A percentile compares a stretch with the other conserved stretches of the same genome.
phyloP scores from a whole-genome alignment of 1,140 invertebrate species.

The Habropoda laboriosa region DNA sequence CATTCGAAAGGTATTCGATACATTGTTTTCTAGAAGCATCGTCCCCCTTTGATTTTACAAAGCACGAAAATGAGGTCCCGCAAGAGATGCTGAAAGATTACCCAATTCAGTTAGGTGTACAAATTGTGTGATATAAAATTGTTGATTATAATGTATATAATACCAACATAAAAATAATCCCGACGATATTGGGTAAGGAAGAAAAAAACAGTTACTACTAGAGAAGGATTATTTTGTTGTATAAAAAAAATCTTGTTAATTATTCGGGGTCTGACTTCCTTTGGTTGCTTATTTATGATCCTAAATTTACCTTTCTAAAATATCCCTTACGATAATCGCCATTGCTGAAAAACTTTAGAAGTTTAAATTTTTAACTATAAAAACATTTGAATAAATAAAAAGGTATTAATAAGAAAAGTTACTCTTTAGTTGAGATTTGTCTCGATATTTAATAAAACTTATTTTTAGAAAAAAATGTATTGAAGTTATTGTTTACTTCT shows the following conservation, averaged over 20 bases:
- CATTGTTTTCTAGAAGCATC: constrained; percentile 43
- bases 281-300: constrained; percentile 69
- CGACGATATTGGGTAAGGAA: constrained; percentile 55
- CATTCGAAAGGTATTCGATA: constrained; percentile 38
- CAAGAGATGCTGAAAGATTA: constrained; percentile 33
- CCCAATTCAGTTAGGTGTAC: constrained; percentile 70
- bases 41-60: constrained; percentile 24
- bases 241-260: constrained; percentile 73
- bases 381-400: constrained; percentile 63
- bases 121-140: constrained; percentile 77
- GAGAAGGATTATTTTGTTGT: constrained; percentile 76
- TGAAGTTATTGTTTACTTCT: constrained; percentile 18
- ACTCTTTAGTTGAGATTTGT: constrained; percentile 61
- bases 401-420: constrained; percentile 55
- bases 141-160: constrained; percentile 71
- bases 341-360: constrained; percentile 44
- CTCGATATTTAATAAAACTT: constrained; percentile 66
- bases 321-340: constrained; percentile 56
- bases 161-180: constrained; percentile 59
- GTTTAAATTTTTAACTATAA: constrained; percentile 55
- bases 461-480: constrained; percentile 55
- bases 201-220: constrained; percentile 56
- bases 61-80: constrained; percentile 29
- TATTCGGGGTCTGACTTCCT: constrained; percentile 69
- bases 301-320: constrained; percentile 67